Evolutionary conservation across 1,140 invertebrate species (phyloP), one percentile per base, ranked within the genome.

Genomic region (Ladona fulva): DNA sequence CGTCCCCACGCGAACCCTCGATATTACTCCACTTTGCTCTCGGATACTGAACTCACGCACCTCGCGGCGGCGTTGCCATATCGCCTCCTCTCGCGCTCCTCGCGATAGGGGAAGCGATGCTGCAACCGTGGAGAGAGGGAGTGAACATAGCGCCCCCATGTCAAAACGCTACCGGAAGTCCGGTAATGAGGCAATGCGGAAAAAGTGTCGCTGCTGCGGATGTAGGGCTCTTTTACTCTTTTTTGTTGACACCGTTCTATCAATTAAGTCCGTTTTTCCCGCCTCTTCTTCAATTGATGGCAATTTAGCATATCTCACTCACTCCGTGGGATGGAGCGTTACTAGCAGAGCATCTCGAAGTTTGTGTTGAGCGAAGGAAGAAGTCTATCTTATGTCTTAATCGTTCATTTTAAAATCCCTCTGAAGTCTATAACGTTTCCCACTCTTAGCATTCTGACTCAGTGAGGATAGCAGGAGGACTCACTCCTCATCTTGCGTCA

Each of bases 201-300:
- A 66, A 66, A 66, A 66, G 52, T 66, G 52, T 66, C 52, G 52
- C 52, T 66, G 52, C 52, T 66, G 52, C 52, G 52, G 52, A 66
- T 66, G n/a, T 3, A 22, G 52, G n/a, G 3, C n/a, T 66, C 12
- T 66, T 22, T 66, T 66, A 12, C n/a, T 66, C 29, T 12, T 66
- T 19, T 66, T 22, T 22, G 52, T 66, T 22, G 52, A 66, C 52
- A 22, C n/a, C 52, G n/a, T 66, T 22, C 52, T 22, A 22, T 66
- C n/a, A 66, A 66, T 66, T 66, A 22, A 66, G 52, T 12, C 52
- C n/a, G 1, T 66, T 12, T 66, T 16, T 19, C 44, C 44, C 44
- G 10, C 19, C 19, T 19, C 44, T 52, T 19, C 44, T n/a, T 37
- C 8, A 37, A 37, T 37, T 37, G 29, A 5, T 37, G 29, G 3